These are phyloP conservation scores for Champsocephalus gunnari DNA, from an alignment of 2,797 vertebrate species.

Conservation along the genomic window DNA sequence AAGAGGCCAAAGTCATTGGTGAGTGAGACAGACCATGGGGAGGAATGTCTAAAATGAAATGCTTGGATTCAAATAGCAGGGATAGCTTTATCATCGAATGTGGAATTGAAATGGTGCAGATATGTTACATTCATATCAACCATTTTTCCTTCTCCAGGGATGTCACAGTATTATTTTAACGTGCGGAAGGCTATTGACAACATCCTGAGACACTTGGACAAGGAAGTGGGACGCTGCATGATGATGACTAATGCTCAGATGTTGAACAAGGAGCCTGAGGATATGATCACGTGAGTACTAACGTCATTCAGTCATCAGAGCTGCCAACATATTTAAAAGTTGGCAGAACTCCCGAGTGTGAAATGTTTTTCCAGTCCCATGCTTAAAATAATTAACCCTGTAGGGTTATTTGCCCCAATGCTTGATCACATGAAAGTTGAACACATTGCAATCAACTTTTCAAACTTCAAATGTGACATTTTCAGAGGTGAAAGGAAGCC, in stretches of 20 bases:
- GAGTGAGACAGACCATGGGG: slow-evolving; percentile 48
- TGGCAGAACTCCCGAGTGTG: not conserved
- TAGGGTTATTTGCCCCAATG: not conserved
- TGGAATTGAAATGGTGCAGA: not conserved
- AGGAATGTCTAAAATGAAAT: slow-evolving; percentile 24
- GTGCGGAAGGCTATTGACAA: slow-evolving; percentile 96
- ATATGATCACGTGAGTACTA: slow-evolving; percentile 97
- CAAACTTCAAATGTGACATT: not conserved
- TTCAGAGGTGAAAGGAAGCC: slow-evolving; percentile 96
- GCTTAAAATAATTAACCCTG: not conserved
- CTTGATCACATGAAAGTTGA: slow-evolving; percentile 1
- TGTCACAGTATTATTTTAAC: slow-evolving; percentile 97
- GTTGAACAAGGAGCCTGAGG: slow-evolving; percentile 98
- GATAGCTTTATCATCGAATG: not conserved
- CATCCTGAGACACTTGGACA: slow-evolving; percentile 96
- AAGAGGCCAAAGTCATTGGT: slow-evolving; percentile 99
- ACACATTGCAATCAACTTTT: not conserved
- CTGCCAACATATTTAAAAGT: slow-evolving; percentile 10
- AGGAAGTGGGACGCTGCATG: slow-evolving; percentile 98
- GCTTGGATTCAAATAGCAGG: not conserved
- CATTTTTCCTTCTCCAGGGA: slow-evolving; percentile 83
- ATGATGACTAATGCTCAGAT: slow-evolving; percentile 99
- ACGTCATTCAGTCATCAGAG: not conserved
- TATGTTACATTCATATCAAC: not conserved
- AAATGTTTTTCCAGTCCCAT: not conserved